These are phyloP conservation scores for Orthonyx spaldingii DNA, from an alignment of 2,113 vertebrate species.

Conservation along the genomic window DNA sequence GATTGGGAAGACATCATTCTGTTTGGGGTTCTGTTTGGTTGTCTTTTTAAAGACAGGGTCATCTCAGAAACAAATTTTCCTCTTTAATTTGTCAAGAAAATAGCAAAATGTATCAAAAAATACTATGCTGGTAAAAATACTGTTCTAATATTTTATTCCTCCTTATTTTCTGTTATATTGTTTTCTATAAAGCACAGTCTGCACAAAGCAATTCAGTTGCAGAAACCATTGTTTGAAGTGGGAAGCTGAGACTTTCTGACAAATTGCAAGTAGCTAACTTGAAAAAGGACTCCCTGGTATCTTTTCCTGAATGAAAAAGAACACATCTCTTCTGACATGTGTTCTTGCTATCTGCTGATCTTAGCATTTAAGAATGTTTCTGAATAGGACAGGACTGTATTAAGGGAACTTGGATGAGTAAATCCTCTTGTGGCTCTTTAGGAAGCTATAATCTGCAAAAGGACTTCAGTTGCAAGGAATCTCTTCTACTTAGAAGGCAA, in stretches of 20 bases:
- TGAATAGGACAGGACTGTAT: not conserved
- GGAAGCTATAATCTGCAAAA: constrained; percentile 1
- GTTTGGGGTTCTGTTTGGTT: not conserved
- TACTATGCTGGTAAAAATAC: not conserved
- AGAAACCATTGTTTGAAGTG: not conserved
- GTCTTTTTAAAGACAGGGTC: not conserved
- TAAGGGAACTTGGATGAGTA: not conserved
- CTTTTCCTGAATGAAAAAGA: not conserved
- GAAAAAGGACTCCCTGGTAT: not conserved
- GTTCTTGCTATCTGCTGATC: not conserved
- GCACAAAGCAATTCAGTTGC: not conserved
- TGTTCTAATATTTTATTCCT: not conserved
- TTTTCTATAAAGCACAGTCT: not conserved
- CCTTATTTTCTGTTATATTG: not conserved
- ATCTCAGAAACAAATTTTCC: not conserved
- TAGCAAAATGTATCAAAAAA: not conserved
- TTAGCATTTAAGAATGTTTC: not conserved
- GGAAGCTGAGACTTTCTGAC: not conserved
- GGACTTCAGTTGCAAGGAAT: not conserved
- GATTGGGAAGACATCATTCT: not conserved
- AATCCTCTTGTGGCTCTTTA: constrained; percentile 12
- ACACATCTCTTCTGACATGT: not conserved
- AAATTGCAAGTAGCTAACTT: not conserved
- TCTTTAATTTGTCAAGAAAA: not conserved
- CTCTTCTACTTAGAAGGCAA: not conserved